Percentiles rank a stretch among this genome's conserved stretches.
Conservation (phyloP, 2,797 vertebrate genomes). For the Chrosomus eos region DNA sequence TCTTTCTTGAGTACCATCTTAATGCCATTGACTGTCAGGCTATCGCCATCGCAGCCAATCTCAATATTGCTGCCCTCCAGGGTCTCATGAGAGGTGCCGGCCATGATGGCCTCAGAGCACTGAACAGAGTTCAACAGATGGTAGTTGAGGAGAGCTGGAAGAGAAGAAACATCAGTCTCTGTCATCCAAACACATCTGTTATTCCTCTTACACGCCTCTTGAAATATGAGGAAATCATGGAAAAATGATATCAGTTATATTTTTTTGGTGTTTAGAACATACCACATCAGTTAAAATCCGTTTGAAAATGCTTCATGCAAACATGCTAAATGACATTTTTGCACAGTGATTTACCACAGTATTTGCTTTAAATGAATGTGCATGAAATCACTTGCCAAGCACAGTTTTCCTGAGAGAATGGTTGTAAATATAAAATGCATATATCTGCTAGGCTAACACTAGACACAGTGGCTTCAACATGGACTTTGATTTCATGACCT, state of each 20-base stretch:
- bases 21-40: constrained; percentile 91
- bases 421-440: neutral
- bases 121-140: constrained; percentile 91
- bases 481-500: neutral
- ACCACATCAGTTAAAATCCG: neutral
- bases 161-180: constrained; percentile 14
- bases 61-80: constrained; percentile 90
- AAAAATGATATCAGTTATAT: neutral
- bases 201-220: constrained; percentile 14
- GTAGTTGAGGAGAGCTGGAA: constrained; percentile 89
- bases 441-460: neutral
- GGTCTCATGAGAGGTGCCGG: constrained; percentile 88
- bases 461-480: neutral
- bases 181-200: constrained; percentile 35
- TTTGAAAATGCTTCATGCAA: neutral
- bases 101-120: constrained; percentile 94
- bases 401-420: neutral
- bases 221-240: constrained; percentile 22
- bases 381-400: neutral
- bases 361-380: neutral
- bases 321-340: neutral
- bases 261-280: neutral
- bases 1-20: constrained; percentile 96
- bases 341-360: neutral
- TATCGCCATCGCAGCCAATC: constrained; percentile 94